Evolutionary conservation across 2,888 invertebrate species (phyloP), one percentile per base, ranked within the genome.

Genomic region (Boloria selene): DNA sequence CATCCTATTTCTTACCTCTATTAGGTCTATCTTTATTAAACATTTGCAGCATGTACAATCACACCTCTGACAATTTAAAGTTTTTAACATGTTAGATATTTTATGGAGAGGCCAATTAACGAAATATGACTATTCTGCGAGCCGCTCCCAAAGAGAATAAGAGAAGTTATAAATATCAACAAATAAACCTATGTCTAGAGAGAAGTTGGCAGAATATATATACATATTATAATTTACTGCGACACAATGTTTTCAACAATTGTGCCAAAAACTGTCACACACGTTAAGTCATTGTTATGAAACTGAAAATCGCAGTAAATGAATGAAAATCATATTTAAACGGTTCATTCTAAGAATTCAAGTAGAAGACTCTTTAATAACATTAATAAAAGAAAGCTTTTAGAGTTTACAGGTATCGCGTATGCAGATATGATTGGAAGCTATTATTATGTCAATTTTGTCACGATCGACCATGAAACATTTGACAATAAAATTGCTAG

Each of bases 31-130:
- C 7, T 38, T 38, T 38, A 38, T 38, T 38, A 38, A 10, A 38
- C 70, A 72, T 61, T 70, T 70, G 42, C 54, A 73, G 44, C 65
- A 68, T 62, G 45, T 38, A 56, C 69, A 71, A 44, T 71, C 67
- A 70, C 70, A 71, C 45, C 70, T 63, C 51, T 65, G 54, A 61
- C 74, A 68, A 44, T 60, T 60, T 42, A 72, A 62, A 52, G 70
- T 71, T 64, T 72, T 69, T 47, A 74, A 50, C 73, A 74, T 73
- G 65, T 66, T 47, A 38, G 65, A 65, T 47, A 38, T 10, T 38
- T 38, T 38, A 38, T 7, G 31, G 31, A 38, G 31, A 38, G 31
- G 31, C 31, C 31, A 38, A 38, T 10, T 38, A 45, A 65, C 22
- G 38, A 59, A 56, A 61, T 56, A 52, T 70, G 72, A 66, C 72